These are phyloP conservation scores for Conus ventricosus DNA, from an alignment of 1,140 invertebrate genomes.

Conservation along the genomic window DNA sequence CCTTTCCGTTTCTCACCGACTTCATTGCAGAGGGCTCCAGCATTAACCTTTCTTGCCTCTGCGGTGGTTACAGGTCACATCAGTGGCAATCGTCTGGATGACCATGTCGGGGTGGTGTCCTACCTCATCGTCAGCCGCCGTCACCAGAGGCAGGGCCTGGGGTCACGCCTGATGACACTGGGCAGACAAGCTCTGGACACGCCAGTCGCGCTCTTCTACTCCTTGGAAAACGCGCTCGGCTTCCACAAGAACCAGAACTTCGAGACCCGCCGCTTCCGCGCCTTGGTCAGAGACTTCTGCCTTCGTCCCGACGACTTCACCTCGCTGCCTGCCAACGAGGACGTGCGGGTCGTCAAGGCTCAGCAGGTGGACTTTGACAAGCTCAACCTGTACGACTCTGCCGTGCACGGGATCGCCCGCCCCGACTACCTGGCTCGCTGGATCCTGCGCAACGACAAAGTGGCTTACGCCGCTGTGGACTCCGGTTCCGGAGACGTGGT, in stretches of 20 bases:
- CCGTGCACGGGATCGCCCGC: conserved; percentile 19
- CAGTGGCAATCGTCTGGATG: conserved; percentile 25
- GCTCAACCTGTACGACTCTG: conserved; percentile 14
- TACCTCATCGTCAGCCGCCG: conserved; percentile 22
- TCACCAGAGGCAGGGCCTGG: conserved; percentile 31
- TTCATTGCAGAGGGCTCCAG: not conserved
- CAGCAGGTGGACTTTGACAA: conserved; percentile 11
- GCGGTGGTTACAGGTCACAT: conserved; percentile 16
- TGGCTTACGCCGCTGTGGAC: conserved; percentile 26
- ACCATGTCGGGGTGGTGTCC: conserved; percentile 26
- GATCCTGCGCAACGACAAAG: conserved; percentile 7
- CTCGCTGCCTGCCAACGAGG: not conserved
- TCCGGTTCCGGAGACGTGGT: not conserved
- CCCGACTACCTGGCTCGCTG: conserved; percentile 13
- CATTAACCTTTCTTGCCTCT: not conserved
- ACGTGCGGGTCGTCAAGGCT: not conserved
- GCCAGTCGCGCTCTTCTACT: conserved; percentile 16
- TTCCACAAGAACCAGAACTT: conserved; percentile 21
- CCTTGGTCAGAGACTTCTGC: conserved; percentile 29
- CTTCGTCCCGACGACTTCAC: conserved; percentile 20
- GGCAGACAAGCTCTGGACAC: not conserved
- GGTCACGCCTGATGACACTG: conserved; percentile 1
- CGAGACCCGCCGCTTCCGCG: conserved; percentile 24
- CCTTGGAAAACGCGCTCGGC: conserved; percentile 23
- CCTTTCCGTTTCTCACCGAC: not conserved